phyloP scores from a whole-genome alignment of 2,797 vertebrate species.

The Sebastes iracundus region DNA sequence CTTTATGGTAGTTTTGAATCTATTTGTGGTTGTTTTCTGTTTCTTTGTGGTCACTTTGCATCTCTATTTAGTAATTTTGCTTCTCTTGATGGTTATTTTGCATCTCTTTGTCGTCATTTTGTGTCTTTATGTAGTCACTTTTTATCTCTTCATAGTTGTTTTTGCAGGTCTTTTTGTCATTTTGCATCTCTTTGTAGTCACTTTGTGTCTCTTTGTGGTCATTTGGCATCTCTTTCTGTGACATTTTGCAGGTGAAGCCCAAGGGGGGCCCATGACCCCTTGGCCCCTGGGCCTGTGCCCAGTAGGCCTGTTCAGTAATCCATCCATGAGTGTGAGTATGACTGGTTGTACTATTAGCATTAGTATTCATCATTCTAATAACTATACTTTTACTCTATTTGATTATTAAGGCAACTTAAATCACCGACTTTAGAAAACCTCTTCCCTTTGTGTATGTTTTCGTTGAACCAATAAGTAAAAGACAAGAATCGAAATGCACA shows the following conservation, averaged over 20 bases:
- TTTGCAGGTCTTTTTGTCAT: not conserved
- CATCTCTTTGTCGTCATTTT: not conserved
- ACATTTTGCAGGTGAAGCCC: not conserved
- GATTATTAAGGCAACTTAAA: not conserved
- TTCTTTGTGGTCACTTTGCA: not conserved
- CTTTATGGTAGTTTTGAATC: not conserved
- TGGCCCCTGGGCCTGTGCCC: not conserved
- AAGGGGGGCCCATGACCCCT: not conserved
- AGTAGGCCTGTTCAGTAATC: not conserved
- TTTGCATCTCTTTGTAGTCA: not conserved
- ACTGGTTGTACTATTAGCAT: not conserved
- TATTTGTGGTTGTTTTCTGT: not conserved
- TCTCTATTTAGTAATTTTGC: not conserved
- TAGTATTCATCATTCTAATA: not conserved
- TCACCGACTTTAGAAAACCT: not conserved
- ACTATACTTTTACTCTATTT: not conserved
- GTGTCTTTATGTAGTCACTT: not conserved
- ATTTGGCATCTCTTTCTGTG: not conserved
- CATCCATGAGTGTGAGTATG: not conserved
- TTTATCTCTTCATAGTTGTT: not conserved
- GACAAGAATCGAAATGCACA: not conserved
- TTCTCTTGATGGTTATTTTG: not conserved
- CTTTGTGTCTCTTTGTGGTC: not conserved
- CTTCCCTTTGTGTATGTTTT: not conserved
- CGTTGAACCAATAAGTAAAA: slow-evolving; percentile 1